A percentile compares a stretch with the other conserved stretches of the same genome.
Evolutionary conservation across 2,888 invertebrate genomes (phyloP).

Genomic region (Plemyria rubiginata): DNA sequence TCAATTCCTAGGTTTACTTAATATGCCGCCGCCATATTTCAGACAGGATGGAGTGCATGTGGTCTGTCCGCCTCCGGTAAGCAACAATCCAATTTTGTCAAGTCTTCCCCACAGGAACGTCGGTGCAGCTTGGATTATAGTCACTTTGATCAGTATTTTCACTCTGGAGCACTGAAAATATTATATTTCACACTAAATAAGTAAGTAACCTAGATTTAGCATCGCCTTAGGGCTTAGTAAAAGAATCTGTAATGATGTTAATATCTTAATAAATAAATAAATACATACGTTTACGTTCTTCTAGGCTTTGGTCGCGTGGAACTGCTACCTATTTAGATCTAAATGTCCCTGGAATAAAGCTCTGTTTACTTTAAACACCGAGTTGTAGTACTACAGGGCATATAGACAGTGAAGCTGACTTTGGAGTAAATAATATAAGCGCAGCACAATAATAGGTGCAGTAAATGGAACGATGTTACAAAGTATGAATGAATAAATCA

Average conservation of each 20-base stretch:
- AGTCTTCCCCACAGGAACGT: conserved; percentile 40
- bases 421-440: conserved; percentile 34
- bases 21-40: conserved; percentile 25
- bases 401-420: neutral
- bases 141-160: conserved; percentile 3
- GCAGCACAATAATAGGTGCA: neutral
- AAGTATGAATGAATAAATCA: neutral
- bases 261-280: too few species aligned
- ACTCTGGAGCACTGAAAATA: neutral
- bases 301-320: too few species aligned
- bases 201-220: too few species aligned
- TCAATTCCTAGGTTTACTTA: conserved; percentile 9
- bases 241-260: too few species aligned
- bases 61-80: conserved; percentile 37
- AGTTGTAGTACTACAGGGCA: neutral
- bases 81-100: conserved; percentile 50
- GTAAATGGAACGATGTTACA: conserved; percentile 1
- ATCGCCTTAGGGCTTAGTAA: too few species aligned
- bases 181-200: too few species aligned
- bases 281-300: too few species aligned
- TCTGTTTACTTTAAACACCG: neutral
- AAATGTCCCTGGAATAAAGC: neutral
- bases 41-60: conserved; percentile 43
- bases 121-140: conserved; percentile 6
- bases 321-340: neutral